Evolutionary conservation across 2,888 invertebrate species (phyloP), one percentile per base, ranked within the genome.

Genomic region (Tiliacea citrago): DNA sequence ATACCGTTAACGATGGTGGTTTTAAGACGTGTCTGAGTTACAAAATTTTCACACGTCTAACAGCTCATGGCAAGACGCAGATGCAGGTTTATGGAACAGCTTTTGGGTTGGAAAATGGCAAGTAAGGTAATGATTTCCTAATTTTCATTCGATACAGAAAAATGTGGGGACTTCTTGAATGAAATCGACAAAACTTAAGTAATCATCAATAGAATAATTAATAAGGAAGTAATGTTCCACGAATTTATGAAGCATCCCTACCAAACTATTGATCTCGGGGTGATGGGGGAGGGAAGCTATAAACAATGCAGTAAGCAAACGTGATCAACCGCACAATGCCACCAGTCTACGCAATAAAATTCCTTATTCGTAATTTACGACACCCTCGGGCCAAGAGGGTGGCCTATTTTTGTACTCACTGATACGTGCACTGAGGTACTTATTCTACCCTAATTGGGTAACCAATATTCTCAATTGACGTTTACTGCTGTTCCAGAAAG

Each of bases 401-500:
- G 58, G 61, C 47, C 79, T 68, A 63, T 75, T 69, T 84, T 49
- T 66, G 58, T 35, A 83, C 68, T 75, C 62, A 70, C 65, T 55
- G 21, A 55, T 58, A 78, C 73, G 55, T 73, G 55, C 47, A 69
- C 57, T 73, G 29, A 29, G 29, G 29, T 67, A 72, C 67, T 68
- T 74, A 73, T 85, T 78, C 86, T 47, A 61, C 10, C 49, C 51
- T 81, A 83, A 83, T 73, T 83, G 76, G 81, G 72, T 68, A 77
- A 72, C 67, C 67, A 79, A 81, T 81, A 81, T 77, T 62, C 77
- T 74, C 79, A 79, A 86, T 87, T 86, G 84, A 87, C 77, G 24
- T 86, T 83, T 81, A 86, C 75, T 77, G 76, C 75, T 74, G 69
- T 57, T 55, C 73, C 47, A 63, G 62, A 73, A 62, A 85, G 66